Conservation (phyloP, 2,113 vertebrate genomes). For the Anolis carolinensis region DNA sequence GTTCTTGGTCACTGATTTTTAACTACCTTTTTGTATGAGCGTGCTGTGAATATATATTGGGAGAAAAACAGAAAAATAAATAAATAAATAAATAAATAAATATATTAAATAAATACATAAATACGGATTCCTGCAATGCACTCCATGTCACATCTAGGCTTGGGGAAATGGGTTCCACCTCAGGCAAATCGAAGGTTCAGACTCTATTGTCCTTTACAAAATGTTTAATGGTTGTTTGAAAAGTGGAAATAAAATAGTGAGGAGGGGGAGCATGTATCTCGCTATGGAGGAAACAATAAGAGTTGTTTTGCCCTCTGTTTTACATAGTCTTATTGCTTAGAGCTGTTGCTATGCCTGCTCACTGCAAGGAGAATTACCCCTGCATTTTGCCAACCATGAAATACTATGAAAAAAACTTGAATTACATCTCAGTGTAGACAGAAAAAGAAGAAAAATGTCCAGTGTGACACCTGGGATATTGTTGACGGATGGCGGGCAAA, state of each 20-base stretch:
- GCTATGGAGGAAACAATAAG: background rate
- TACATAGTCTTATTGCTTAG: background rate
- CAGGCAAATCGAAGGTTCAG: background rate
- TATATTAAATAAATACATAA: too few relatives aligned
- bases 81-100: background rate
- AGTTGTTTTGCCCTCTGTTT: background rate
- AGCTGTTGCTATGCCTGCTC: slow-evolving; percentile 19
- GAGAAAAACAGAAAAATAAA: background rate
- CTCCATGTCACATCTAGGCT: background rate
- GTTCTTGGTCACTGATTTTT: too few relatives aligned
- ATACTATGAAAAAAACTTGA: background rate
- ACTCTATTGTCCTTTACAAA: background rate
- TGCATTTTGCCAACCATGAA: slow-evolving; percentile 22
- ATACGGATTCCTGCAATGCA: background rate
- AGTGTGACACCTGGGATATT: background rate
- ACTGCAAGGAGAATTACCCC: slow-evolving; percentile 13
- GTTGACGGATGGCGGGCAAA: slow-evolving; percentile 7
- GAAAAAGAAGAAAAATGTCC: slow-evolving; percentile 16
- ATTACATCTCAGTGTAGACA: background rate
- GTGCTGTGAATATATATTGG: too few relatives aligned
- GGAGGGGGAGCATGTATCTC: fast-evolving
- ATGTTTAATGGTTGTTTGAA: background rate
- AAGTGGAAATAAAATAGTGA: background rate
- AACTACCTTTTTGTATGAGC: too few relatives aligned
- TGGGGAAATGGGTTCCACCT: background rate